Percentiles rank a stretch among this genome's conserved stretches.
phyloP scores from a whole-genome alignment of 2,113 vertebrate genomes.

The Pseudorhombus dupliciocellatus region DNA sequence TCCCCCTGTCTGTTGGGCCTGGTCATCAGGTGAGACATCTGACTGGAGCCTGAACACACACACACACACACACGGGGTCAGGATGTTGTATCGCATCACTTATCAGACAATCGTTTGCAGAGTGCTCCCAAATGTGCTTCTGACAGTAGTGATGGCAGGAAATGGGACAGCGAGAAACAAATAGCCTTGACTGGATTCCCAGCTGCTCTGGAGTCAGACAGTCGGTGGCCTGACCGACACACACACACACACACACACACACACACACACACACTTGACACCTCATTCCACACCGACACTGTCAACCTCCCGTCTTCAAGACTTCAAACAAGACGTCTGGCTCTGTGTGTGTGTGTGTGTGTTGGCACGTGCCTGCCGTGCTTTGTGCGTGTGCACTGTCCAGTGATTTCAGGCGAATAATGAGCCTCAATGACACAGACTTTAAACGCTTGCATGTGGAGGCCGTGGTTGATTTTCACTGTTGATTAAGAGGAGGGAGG shows the following conservation, averaged over 20 bases:
- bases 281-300: neutral
- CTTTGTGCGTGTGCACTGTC: neutral
- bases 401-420: neutral
- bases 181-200: slow-evolving; percentile 73
- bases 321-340: slow-evolving; percentile 13
- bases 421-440: slow-evolving; percentile 42
- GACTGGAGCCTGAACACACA: slow-evolving; percentile 56
- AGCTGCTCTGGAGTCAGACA: slow-evolving; percentile 77
- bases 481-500: slow-evolving; percentile 21
- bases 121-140: slow-evolving; percentile 23
- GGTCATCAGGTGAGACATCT: slow-evolving; percentile 68
- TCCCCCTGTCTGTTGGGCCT: slow-evolving; percentile 73
- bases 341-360: neutral
- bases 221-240: slow-evolving; percentile 53
- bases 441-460: slow-evolving; percentile 53
- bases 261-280: slow-evolving; percentile 43
- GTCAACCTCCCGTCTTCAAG: slow-evolving; percentile 14
- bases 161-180: slow-evolving; percentile 72
- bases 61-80: slow-evolving; percentile 16
- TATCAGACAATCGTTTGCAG: neutral
- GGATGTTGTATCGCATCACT: neutral
- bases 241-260: slow-evolving; percentile 47
- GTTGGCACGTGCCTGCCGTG: neutral
- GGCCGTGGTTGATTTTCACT: slow-evolving; percentile 9
- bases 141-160: slow-evolving; percentile 63